Percentiles rank a stretch among this genome's conserved stretches.
Conservation (phyloP, 2,797 vertebrate species). For the Spea hammondii region DNA sequence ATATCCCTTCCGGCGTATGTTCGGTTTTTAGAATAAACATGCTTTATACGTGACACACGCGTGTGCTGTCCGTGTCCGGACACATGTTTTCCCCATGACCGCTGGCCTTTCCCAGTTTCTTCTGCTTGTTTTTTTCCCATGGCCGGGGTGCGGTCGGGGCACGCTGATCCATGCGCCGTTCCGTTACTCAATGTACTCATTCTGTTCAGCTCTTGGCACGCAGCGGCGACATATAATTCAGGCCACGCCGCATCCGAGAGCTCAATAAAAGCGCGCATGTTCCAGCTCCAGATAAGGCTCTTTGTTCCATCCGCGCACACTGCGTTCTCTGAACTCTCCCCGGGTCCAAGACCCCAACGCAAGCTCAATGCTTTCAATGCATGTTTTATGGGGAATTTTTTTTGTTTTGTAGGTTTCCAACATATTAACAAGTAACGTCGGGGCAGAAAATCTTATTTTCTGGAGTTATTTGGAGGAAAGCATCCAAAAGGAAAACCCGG, state of each 20-base stretch:
- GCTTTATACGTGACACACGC: background rate
- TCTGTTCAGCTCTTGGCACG: constrained; percentile 25
- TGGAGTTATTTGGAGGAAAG: too few relatives aligned
- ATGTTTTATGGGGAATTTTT: background rate
- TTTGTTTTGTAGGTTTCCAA: too few relatives aligned
- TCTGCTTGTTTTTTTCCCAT: background rate
- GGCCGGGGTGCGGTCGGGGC: constrained; percentile 16
- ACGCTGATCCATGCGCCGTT: constrained; percentile 23
- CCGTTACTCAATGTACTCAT: constrained; percentile 42
- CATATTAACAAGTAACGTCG: too few relatives aligned
- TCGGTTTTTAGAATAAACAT: too few relatives aligned
- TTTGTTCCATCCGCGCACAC: constrained; percentile 37
- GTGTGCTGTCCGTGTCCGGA: background rate
- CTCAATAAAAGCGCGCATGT: constrained; percentile 42
- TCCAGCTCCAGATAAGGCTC: constrained; percentile 33
- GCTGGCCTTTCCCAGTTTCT: background rate
- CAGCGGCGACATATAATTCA: constrained; percentile 35
- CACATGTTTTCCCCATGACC: constrained; percentile 14
- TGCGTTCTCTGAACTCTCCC: constrained; percentile 41
- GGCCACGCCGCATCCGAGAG: constrained; percentile 29
- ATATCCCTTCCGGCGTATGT: too few relatives aligned
- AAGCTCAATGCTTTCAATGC: too few relatives aligned
- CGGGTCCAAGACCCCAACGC: constrained; percentile 1
- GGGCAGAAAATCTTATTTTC: too few relatives aligned
- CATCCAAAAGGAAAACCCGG: too few relatives aligned